Conservation (phyloP, 2,888 invertebrate species). For the Calephelis perditalis region DNA sequence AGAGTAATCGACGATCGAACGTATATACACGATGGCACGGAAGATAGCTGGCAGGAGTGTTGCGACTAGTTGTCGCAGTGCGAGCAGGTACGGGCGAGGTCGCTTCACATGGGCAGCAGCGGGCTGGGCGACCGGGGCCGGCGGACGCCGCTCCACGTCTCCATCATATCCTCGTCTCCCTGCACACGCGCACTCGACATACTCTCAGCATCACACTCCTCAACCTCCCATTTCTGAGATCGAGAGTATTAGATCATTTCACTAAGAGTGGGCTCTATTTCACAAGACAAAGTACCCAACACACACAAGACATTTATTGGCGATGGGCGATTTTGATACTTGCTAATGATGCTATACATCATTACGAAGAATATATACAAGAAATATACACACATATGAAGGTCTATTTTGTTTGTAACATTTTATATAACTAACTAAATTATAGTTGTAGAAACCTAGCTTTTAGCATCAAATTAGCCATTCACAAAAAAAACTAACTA, state of each 20-base stretch:
- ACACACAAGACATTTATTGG: conserved; percentile 5
- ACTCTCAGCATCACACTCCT: conserved; percentile 75
- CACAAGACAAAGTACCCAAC: conserved; percentile 15
- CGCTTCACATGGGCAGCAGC: conserved; percentile 62
- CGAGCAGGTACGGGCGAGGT: conserved; percentile 21
- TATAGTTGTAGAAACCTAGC: too few species aligned
- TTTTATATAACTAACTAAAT: too few species aligned
- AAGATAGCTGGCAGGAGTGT: conserved; percentile 21
- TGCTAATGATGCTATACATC: too few species aligned
- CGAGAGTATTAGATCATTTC: conserved; percentile 69
- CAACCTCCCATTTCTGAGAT: conserved; percentile 77
- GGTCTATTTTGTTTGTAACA: too few species aligned
- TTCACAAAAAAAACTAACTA: too few species aligned
- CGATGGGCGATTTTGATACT: too few species aligned
- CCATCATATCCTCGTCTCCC: conserved; percentile 81
- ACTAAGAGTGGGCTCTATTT: conserved; percentile 36
- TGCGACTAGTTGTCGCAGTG: conserved; percentile 15
- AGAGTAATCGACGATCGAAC: conserved; percentile 17
- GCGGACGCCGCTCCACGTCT: conserved; percentile 72
- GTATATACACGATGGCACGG: conserved; percentile 19
- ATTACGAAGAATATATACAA: too few species aligned
- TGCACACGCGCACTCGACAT: conserved; percentile 78
- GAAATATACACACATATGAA: too few species aligned
- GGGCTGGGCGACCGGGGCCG: conserved; percentile 64
- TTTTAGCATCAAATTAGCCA: too few species aligned